These are phyloP conservation scores for Myrmecobius fasciatus DNA, from an alignment of 2,113 vertebrate species.

Conservation along the genomic window DNA sequence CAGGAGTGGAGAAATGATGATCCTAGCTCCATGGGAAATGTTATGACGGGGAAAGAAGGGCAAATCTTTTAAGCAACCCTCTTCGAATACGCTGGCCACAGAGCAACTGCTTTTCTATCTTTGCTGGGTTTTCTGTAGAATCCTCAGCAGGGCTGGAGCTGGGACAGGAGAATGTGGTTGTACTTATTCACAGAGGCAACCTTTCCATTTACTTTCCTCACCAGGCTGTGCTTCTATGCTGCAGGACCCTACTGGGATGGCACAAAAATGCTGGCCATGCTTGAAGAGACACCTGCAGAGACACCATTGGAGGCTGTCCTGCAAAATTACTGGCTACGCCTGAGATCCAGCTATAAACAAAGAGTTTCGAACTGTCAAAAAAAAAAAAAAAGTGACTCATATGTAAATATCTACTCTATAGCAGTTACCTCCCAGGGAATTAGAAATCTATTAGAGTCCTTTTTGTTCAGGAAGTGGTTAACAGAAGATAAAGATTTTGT, in stretches of 20 bases:
- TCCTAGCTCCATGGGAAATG: not conserved
- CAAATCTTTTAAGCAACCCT: not conserved
- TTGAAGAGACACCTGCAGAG: not conserved
- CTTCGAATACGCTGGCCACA: not conserved
- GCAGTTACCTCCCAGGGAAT: not conserved
- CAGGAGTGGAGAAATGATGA: not conserved
- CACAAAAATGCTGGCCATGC: not conserved
- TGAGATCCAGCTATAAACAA: not conserved
- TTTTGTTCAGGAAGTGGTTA: not conserved
- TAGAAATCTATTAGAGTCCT: not conserved
- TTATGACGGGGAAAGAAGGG: not conserved
- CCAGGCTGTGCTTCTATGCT: not conserved
- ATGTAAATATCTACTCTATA: not conserved
- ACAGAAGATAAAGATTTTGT: not conserved
- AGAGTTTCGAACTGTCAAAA: not conserved
- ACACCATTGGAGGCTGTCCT: not conserved
- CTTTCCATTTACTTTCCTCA: not conserved
- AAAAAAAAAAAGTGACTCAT: not conserved
- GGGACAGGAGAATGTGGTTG: not conserved
- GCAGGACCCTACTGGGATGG: not conserved
- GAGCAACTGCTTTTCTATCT: not conserved
- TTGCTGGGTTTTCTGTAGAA: not conserved
- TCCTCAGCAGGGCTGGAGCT: not conserved
- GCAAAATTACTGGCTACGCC: not conserved
- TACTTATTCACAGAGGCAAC: not conserved